A percentile compares a stretch with the other conserved stretches of the same genome.
Evolutionary conservation across 2,888 invertebrate genomes (phyloP).

Genomic region (Hemistola chrysoprasaria): DNA sequence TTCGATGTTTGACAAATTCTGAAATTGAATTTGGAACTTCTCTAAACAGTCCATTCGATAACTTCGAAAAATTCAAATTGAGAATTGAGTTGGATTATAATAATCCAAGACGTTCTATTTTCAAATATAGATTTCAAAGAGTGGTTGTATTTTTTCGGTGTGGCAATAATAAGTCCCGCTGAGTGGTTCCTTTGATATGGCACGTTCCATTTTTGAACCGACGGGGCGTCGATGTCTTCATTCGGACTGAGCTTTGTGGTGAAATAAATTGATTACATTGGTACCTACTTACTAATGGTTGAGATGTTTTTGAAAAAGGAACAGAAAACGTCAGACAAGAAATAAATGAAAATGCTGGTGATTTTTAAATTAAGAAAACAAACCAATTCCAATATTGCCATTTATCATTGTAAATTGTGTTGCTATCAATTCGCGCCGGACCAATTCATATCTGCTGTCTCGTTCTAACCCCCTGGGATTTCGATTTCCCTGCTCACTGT

Average conservation of each 20-base stretch:
- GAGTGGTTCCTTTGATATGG: constrained; percentile 55
- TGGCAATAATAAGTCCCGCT: constrained; percentile 59
- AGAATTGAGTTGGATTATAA: too few relatives aligned
- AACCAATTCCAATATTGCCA: too few relatives aligned
- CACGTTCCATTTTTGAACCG: constrained; percentile 48
- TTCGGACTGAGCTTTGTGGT: constrained; percentile 40
- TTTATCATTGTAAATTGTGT: too few relatives aligned
- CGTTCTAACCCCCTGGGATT: too few relatives aligned
- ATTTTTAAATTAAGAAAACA: too few relatives aligned
- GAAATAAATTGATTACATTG: constrained; percentile 34
- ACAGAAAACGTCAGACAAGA: too few relatives aligned
- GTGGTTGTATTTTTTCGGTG: constrained; percentile 46
- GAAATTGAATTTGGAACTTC: constrained; percentile 13
- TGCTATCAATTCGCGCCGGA: too few relatives aligned
- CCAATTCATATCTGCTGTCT: too few relatives aligned
- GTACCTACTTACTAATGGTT: constrained; percentile 21
- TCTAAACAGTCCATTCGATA: too few relatives aligned
- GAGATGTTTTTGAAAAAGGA: constrained; percentile 4
- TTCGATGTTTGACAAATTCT: constrained; percentile 27
- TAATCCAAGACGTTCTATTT: constrained; percentile 16
- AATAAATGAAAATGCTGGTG: too few relatives aligned
- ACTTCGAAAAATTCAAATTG: too few relatives aligned
- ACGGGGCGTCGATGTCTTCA: constrained; percentile 63
- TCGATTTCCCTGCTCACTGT: too few relatives aligned
- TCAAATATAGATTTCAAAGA: constrained; percentile 45